Base-by-base conservation (phyloP, 2,797 vertebrate species). In the Coregonus ussuriensis region DNA sequence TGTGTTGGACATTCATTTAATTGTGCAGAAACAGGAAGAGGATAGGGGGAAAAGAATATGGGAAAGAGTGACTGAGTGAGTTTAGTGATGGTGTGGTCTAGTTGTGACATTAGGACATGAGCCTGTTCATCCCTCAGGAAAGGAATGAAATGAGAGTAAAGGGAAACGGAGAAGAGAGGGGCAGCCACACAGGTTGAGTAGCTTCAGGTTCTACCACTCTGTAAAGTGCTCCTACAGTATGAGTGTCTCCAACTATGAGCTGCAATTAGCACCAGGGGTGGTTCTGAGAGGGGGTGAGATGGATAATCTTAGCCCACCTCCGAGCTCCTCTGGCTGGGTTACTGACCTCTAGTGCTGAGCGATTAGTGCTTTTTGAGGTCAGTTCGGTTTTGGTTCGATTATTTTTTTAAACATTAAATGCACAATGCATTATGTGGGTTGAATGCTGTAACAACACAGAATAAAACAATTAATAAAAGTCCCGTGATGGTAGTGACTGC, bases 1-100 rank as follows among this genome's bases (percentile, higher is more conserved):
- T 88, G 79, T 74, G 62, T 87, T 75, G 79, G 84, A 85, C 86
- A 88, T 90, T 87, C 53, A 78, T 84, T 81, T 87, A 79, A 78
- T 77, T 65, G 63, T 13, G 81, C 71, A 71, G 74, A 79, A 85
- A 75, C 77, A 67, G 76, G 37, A 72, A 11, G 65, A 68, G 75
- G 18, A 52, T 14, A 11, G 68, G 41, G 47, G 33, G 16, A 14
- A 3, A 6, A 4, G 5, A 4, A 29, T 54, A 59, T 5, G 31
- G 25, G 35, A 6, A 62, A 11, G 15, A 15, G 72, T 47, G 41
- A 13, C 41, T 16, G 25, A 47, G 41, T 41, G 41, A 41, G 37
- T 7, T 2, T 3, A 7, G 29, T 6, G 25, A 31, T 14, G 7
- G 7, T 47, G 41, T 47, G 41, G 41, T 11, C 7, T 3, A 47